A percentile compares a stretch with the other conserved stretches of the same genome.
These are phyloP conservation scores for Phyllotreta striolata DNA, from an alignment of 2,888 invertebrate species.

Conservation along the genomic window DNA sequence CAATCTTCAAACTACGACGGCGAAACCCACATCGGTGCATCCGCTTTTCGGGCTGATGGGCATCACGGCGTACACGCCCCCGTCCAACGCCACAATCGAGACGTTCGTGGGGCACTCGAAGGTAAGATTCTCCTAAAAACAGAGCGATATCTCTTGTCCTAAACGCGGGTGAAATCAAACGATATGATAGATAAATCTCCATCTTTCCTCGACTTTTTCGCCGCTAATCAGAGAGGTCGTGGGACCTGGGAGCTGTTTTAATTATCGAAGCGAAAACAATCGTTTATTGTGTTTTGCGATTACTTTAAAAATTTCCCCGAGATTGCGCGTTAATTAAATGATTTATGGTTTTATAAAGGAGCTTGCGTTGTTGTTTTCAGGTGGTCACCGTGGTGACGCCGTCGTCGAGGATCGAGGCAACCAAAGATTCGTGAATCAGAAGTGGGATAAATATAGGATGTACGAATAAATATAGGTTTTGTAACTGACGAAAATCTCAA, in stretches of 20 bases:
- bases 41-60: constrained; percentile 65
- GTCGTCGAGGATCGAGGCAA: background rate
- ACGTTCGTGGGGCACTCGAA: constrained; percentile 72
- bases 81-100: constrained; percentile 64
- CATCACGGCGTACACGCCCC: constrained; percentile 63
- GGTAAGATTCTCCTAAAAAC: constrained; percentile 56
- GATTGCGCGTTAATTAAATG: constrained; percentile 1
- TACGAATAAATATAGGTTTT: background rate
- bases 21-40: constrained; percentile 59
- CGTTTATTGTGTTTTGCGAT: background rate
- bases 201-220: background rate
- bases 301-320: constrained; percentile 4
- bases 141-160: no score
- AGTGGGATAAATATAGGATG: background rate
- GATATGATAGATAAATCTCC: background rate
- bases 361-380: constrained; percentile 4
- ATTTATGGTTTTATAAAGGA: background rate
- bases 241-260: background rate
- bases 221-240: background rate
- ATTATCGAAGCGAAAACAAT: constrained; percentile 1
- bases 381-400: constrained; percentile 5
- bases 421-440: constrained; percentile 1
- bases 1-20: constrained; percentile 62
- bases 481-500: background rate
- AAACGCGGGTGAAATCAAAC: background rate